A percentile compares a stretch with the other conserved stretches of the same genome.
These are phyloP conservation scores for Epinephelus coioides DNA, from an alignment of 2,797 vertebrate genomes.

Conservation along the genomic window DNA sequence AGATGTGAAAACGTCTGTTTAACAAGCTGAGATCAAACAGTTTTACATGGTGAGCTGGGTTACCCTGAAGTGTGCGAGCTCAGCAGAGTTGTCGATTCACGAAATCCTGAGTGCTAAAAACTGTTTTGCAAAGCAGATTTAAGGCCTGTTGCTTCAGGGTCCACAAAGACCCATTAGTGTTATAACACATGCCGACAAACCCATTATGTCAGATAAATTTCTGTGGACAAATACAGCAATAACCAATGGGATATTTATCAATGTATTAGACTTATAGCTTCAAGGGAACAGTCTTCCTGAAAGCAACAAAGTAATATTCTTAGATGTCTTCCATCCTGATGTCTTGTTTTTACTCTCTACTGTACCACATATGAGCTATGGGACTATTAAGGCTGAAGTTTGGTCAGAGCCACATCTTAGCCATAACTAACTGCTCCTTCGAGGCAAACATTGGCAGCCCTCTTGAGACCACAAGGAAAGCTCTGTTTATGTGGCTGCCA, in stretches of 20 bases:
- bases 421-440: conserved; percentile 35
- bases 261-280: background rate
- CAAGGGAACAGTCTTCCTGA: background rate
- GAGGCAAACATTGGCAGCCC: conserved; percentile 41
- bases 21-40: conserved; percentile 47
- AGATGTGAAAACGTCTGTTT: conserved; percentile 39
- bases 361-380: background rate
- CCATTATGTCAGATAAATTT: conserved; percentile 18
- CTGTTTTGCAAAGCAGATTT: conserved; percentile 26
- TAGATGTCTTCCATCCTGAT: background rate
- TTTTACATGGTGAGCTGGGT: conserved; percentile 30
- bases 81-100: conserved; percentile 48
- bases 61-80: conserved; percentile 31
- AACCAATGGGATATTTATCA: background rate
- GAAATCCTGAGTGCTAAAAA: conserved; percentile 25
- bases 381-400: conserved; percentile 5
- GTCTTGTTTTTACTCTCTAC: background rate
- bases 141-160: background rate
- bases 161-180: background rate
- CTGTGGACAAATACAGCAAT: background rate
- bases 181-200: conserved; percentile 22
- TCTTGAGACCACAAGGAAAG: conserved; percentile 51
- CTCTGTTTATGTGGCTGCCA: conserved; percentile 73
- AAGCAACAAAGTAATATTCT: background rate
- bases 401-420: conserved; percentile 16